Conservation (phyloP, 2,797 vertebrate genomes). For the Eospalax fontanierii region DNA sequence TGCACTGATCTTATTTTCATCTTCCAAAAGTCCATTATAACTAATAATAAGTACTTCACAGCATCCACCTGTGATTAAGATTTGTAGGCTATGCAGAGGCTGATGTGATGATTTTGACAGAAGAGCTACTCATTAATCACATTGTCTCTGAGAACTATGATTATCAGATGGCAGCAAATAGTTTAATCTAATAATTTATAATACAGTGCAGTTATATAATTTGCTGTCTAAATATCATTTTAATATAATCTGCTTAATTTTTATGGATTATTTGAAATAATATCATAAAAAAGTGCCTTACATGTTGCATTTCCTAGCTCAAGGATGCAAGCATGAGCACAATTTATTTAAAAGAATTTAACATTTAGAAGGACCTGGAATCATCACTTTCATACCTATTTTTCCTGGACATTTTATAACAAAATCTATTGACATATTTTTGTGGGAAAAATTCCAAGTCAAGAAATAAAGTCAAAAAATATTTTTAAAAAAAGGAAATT, state of each 20-base stretch:
- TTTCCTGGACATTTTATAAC: background rate
- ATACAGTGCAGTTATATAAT: slow-evolving; percentile 18
- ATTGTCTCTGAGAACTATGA: slow-evolving; percentile 36
- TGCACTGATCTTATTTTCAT: background rate
- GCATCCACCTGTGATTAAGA: slow-evolving; percentile 13
- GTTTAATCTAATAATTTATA: slow-evolving; percentile 13
- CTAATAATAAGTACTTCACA: slow-evolving; percentile 53
- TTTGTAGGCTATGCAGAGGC: background rate
- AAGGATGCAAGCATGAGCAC: background rate
- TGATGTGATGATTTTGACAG: slow-evolving; percentile 59
- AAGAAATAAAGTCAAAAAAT: background rate
- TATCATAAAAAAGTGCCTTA: slow-evolving; percentile 18
- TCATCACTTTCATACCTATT: background rate
- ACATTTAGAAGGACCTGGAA: slow-evolving; percentile 42
- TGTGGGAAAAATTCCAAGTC: background rate
- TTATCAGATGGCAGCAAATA: slow-evolving; percentile 51
- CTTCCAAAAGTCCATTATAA: background rate
- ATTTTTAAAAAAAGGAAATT: background rate
- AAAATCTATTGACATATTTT: slow-evolving; percentile 12
- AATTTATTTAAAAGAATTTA: slow-evolving; percentile 46
- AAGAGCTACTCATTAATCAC: slow-evolving; percentile 48
- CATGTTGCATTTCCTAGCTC: background rate
- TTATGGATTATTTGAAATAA: slow-evolving; percentile 4
- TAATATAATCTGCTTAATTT: slow-evolving; percentile 36
- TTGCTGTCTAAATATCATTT: slow-evolving; percentile 19